Base-by-base conservation (phyloP, 2,888 invertebrate species). In the Mythimna albipuncta region DNA sequence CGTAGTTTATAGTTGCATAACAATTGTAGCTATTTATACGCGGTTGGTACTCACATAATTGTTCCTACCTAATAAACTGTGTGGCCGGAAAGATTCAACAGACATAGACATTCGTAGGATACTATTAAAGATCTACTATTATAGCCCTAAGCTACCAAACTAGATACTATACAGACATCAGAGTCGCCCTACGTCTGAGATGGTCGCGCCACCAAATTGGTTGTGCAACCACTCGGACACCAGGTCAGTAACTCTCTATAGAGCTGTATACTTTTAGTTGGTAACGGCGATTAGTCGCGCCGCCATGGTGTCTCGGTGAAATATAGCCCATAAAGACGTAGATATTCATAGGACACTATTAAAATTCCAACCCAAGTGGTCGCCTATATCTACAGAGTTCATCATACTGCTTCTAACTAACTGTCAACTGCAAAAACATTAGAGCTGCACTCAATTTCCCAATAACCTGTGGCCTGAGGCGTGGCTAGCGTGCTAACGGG, bases 391-490 rank as follows among this genome's bases (percentile, higher is more conserved):
- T 54, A 26, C 35, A 64, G 32, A 72, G 82, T 81, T 79, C 79
- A 79, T 75, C 62, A 84, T 55, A 71, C 86, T 55, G 57, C 66
- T 72, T 75, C 58, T 75, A 74, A 66, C 69, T 74, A 81, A 83
- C 80, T 77, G 83, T 82, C 69, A 63, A 70, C 62, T 68, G 58
- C 44, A 75, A 85, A 84, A 79, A 72, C 72, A 84, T 78, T 75
- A 72, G 32, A 67, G 74, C 75, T 83, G 84, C 84, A 82, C 76
- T 82, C 74, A 75, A 71, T 78, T 69, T 75, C 69, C 68, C 63
- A 82, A 77, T 87, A 81, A 87, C 82, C 82, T 85, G 78, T 85
- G 76, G 76, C 81, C 77, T 67, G 70, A 76, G 74, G 64, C 73
- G 64, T 76, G 75, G 81, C 66, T 62, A 19, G 76, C 64, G 35